phyloP scores from a whole-genome alignment of 2,888 invertebrate genomes.

The Cryptus viduatorius region DNA sequence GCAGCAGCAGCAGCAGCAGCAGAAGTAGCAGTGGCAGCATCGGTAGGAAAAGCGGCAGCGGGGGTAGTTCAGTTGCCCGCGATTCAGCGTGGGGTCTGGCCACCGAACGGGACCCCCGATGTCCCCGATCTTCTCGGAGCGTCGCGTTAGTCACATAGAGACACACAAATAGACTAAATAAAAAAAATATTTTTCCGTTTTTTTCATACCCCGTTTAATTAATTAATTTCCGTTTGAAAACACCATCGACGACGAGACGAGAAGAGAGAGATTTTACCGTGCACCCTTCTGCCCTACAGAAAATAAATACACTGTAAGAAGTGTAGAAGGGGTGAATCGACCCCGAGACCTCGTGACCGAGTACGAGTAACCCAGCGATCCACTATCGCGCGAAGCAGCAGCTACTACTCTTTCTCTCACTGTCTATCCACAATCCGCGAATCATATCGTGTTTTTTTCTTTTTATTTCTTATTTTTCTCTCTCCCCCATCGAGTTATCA shows the following conservation, averaged over 20 bases:
- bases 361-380: constrained; percentile 42
- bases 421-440: constrained; percentile 10
- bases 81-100: constrained; percentile 81
- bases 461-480: constrained; percentile 1
- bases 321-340: constrained; percentile 46
- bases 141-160: constrained; percentile 58
- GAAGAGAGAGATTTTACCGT: neutral
- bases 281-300: constrained; percentile 37
- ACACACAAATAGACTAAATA: constrained; percentile 31
- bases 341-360: constrained; percentile 68
- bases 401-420: neutral
- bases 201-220: constrained; percentile 16
- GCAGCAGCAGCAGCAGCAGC: constrained; percentile 75
- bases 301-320: constrained; percentile 16
- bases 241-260: neutral
- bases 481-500: neutral
- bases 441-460: neutral
- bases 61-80: constrained; percentile 81
- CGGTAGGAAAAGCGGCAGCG: constrained; percentile 72
- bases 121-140: constrained; percentile 59
- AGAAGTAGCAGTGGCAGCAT: constrained; percentile 70
- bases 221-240: neutral
- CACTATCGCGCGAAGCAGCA: constrained; percentile 9
- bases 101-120: constrained; percentile 71
- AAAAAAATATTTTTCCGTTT: constrained; percentile 35